Base-by-base conservation (phyloP, 1,140 invertebrate species). In the Drosophila littoralis region DNA sequence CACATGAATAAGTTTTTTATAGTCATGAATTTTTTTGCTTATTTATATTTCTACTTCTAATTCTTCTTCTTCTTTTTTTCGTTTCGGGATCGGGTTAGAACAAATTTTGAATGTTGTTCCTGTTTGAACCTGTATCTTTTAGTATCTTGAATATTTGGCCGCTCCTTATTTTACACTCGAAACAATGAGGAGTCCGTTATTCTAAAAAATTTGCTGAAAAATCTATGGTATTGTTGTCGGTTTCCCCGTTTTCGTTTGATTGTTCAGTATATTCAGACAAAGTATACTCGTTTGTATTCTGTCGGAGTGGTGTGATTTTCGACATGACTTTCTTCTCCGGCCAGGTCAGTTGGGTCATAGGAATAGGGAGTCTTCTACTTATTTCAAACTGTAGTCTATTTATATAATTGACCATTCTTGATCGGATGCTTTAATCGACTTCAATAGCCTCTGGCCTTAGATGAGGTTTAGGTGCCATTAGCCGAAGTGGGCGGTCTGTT, bases 141-240 rank as follows among this genome's bases (percentile, higher is more conserved):
- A 38, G 4, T 38, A 38, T 38, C 9, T 38, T 38, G 7, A 9
- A 3, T 2, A 0, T 3, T 38, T 38, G 7, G 2, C 36, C 1
- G 9, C 9, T 38, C 36, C 9, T 43, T 60, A 73, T 1, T 17
- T 42, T 76, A n/a, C 55, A 45, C 45, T 64, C 68, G 13, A 81
- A 65, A 32, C 4, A 22, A 22, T 22, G 22, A 3, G 22, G 22
- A 22, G 22, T 28, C 22, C 22, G 22, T 28, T 28, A 73, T 48
- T 59, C 70, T 77, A 75, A 77, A 77, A 77, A 76, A 79, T 76
- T 51, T 28, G 9, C 15, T 13, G 54, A 7, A n/a, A 57, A 7
- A 0, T 54, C 48, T 36, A 35, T 59, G 17, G 10, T 42, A 8
- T 10, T 57, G 12, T n/a, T 42, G 5, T 42, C 8, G 36, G 36